phyloP scores from a whole-genome alignment of 2,888 invertebrate species.

The Eucriotettix oculatus region DNA sequence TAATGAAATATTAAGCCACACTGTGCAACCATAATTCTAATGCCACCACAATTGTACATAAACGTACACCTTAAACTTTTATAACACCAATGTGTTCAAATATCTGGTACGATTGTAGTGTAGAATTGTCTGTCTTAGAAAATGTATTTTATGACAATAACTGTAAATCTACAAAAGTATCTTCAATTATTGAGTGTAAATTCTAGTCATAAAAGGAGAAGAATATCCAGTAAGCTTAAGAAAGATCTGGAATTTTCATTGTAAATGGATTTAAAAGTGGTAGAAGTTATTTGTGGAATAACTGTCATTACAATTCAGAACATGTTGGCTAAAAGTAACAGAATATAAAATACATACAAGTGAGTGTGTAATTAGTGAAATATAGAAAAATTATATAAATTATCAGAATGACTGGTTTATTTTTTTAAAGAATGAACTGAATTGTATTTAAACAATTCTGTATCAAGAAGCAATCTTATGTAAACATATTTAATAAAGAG shows the following conservation, averaged over 20 bases:
- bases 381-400: background rate
- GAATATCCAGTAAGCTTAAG: background rate
- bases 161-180: background rate
- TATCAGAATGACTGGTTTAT: background rate
- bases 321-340: background rate
- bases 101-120: background rate
- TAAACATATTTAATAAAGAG: background rate
- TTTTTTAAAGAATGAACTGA: background rate
- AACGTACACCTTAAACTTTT: background rate
- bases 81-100: conserved; percentile 5
- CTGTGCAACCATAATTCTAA: background rate
- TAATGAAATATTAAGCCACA: background rate
- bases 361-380: background rate
- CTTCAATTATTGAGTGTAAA: conserved; percentile 6
- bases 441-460: background rate
- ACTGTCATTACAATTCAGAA: background rate
- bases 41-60: too few relatives aligned
- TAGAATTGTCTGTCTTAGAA: background rate
- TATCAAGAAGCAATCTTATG: background rate
- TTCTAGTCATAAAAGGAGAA: conserved; percentile 6
- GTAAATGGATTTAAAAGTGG: too few relatives aligned
- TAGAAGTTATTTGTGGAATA: background rate
- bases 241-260: too few relatives aligned
- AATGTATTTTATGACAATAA: background rate
- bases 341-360: background rate